These are phyloP conservation scores for Balanococcus diminutus DNA, from an alignment of 2,888 invertebrate species.

Conservation along the genomic window DNA sequence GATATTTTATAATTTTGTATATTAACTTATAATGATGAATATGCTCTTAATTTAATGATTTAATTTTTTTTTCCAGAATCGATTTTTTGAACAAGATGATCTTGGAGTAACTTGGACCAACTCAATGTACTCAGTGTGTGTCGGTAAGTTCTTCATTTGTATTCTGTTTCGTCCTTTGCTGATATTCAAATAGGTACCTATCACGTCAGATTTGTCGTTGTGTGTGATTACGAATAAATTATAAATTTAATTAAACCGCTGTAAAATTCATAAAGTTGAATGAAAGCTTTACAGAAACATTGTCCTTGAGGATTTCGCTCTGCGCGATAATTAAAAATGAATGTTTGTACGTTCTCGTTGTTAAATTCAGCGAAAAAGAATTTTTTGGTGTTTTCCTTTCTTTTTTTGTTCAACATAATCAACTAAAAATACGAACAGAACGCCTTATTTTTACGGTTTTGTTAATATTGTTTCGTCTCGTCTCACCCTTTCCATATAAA, in stretches of 20 bases:
- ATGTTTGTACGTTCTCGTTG: background rate
- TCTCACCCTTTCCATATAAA: background rate
- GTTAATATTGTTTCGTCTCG: background rate
- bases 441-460: background rate
- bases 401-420: background rate
- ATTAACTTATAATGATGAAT: background rate
- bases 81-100: constrained; percentile 13
- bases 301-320: background rate
- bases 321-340: background rate
- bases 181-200: no score
- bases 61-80: background rate
- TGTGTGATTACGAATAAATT: background rate
- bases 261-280: background rate
- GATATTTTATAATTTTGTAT: background rate
- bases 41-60: no score
- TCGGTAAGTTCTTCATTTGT: background rate
- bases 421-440: background rate
- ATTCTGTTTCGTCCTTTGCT: background rate
- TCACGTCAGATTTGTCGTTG: background rate
- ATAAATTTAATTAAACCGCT: background rate
- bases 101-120: background rate
- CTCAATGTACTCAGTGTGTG: constrained; percentile 32
- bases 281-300: background rate
- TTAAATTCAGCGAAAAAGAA: background rate
- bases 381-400: background rate